These are phyloP conservation scores for Perodicticus potto DNA, from an alignment of 2,797 vertebrate genomes.

Conservation along the genomic window DNA sequence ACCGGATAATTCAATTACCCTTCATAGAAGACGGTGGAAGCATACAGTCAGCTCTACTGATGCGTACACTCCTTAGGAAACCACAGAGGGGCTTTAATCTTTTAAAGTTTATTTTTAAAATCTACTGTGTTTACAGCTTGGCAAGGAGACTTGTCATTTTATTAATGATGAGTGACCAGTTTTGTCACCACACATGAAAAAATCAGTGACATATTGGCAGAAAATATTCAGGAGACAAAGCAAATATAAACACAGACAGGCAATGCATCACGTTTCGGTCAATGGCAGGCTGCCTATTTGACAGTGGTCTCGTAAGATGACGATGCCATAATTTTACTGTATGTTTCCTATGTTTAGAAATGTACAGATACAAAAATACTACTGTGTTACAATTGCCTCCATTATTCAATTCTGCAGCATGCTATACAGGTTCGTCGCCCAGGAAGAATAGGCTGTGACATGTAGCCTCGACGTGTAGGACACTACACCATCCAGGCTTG, in stretches of 20 bases:
- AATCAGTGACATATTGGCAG: slow-evolving; percentile 88
- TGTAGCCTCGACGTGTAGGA: not conserved
- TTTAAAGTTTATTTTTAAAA: slow-evolving; percentile 84
- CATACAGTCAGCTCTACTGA: slow-evolving; percentile 54
- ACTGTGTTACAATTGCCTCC: not conserved
- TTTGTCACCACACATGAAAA: slow-evolving; percentile 88
- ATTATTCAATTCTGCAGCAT: not conserved
- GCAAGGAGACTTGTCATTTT: slow-evolving; percentile 87
- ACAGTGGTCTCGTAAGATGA: not conserved
- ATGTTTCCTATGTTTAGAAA: not conserved
- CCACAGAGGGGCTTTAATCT: slow-evolving; percentile 79
- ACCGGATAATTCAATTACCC: slow-evolving; percentile 47
- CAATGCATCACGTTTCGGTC: not conserved
- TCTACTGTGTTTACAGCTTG: slow-evolving; percentile 68
- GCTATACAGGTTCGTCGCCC: not conserved
- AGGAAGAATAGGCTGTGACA: not conserved
- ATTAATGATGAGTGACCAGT: slow-evolving; percentile 92
- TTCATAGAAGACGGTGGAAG: slow-evolving; percentile 65
- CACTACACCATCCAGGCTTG: not conserved
- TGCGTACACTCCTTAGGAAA: slow-evolving; percentile 47
- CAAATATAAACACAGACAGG: slow-evolving; percentile 88
- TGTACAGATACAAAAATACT: not conserved
- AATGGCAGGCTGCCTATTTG: not conserved
- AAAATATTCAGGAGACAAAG: slow-evolving; percentile 89
- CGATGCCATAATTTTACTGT: not conserved